phyloP scores from a whole-genome alignment of 2,888 invertebrate species.

The Caenorhabditis sp. region DNA sequence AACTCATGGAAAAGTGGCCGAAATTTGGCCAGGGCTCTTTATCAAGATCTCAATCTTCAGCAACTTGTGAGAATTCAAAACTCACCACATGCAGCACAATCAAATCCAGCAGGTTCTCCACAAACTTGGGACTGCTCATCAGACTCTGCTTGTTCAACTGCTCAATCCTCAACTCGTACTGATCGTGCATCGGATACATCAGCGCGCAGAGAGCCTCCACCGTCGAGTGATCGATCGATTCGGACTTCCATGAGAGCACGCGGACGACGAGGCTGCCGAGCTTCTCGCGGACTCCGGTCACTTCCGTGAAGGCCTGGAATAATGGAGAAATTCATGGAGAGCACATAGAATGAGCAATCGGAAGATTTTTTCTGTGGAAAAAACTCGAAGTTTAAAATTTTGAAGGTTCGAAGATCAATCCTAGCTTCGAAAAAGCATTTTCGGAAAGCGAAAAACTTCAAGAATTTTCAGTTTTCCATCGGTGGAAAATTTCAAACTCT shows the following conservation, averaged over 20 bases:
- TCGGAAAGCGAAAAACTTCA: too few relatives aligned
- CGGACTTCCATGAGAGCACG: slow-evolving; percentile 91
- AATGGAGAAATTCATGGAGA: too few relatives aligned
- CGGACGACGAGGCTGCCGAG: slow-evolving; percentile 94
- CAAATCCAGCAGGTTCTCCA: slow-evolving; percentile 95
- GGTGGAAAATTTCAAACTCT: too few relatives aligned
- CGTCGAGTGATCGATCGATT: slow-evolving; percentile 95
- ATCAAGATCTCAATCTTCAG: too few relatives aligned
- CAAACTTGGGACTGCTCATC: slow-evolving; percentile 92
- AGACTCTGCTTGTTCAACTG: slow-evolving; percentile 93
- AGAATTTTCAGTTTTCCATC: background rate
- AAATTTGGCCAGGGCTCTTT: too few relatives aligned
- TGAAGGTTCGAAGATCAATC: too few relatives aligned
- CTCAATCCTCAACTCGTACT: slow-evolving; percentile 96
- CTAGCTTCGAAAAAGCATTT: too few relatives aligned
- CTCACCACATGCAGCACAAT: slow-evolving; percentile 95
- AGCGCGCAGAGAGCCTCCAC: slow-evolving; percentile 96
- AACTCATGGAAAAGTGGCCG: too few relatives aligned
- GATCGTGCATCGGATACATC: slow-evolving; percentile 96
- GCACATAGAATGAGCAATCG: background rate
- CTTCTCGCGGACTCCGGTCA: slow-evolving; percentile 91
- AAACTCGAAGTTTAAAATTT: too few relatives aligned
- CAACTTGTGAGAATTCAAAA: slow-evolving; percentile 69
- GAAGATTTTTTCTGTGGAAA: too few relatives aligned
- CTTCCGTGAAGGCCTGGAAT: slow-evolving; percentile 87